phyloP scores from a whole-genome alignment of 2,797 vertebrate genomes.

The Nothura maculosa region DNA sequence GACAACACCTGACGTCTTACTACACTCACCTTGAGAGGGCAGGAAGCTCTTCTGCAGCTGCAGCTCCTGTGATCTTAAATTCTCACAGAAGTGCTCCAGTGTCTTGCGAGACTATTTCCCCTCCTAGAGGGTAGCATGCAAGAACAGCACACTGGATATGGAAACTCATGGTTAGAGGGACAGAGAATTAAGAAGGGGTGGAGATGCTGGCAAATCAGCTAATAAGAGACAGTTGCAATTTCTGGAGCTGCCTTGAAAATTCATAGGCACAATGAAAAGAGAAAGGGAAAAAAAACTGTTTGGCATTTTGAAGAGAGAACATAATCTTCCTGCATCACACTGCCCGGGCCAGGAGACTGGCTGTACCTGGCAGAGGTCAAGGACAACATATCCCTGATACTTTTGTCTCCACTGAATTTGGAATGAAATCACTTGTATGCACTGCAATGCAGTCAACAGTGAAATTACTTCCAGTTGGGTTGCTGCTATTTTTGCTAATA shows the following conservation, averaged over 20 bases:
- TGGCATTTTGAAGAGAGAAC: background rate
- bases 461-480: constrained; percentile 39
- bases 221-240: background rate
- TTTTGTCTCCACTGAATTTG: background rate
- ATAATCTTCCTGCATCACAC: background rate
- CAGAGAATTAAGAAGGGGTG: background rate
- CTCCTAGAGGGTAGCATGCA: accelerated
- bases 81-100: background rate
- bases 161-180: background rate
- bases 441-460: constrained; percentile 15
- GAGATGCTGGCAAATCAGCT: background rate
- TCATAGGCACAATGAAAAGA: background rate
- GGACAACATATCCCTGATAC: background rate
- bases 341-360: background rate
- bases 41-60: background rate
- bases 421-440: background rate
- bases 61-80: background rate
- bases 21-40: background rate
- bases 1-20: background rate
- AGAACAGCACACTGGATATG: background rate
- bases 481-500: constrained; percentile 49
- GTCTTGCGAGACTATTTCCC: background rate
- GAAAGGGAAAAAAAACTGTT: background rate
- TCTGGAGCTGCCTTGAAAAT: background rate
- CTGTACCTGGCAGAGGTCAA: background rate